Base-by-base conservation (phyloP, 30 jellyfish, hydroid and myxozoan genomes). In the Pseudorhiza aurosa region DNA sequence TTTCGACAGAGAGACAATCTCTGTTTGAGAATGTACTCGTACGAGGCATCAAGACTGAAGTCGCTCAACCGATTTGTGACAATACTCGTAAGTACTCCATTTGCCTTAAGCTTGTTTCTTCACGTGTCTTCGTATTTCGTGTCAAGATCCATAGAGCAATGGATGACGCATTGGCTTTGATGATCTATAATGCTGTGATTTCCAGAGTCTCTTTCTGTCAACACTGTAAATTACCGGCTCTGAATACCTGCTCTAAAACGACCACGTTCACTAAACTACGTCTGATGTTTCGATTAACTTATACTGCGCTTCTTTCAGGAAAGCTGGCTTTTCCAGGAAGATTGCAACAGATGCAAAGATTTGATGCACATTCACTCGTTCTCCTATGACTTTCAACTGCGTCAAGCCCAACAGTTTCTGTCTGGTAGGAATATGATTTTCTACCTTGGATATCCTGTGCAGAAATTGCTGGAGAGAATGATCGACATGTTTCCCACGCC, bases 391-490 rank as follows among this genome's bases (percentile, higher is more conserved):
- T 82, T 93, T 45, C 99, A 93, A 32, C 73, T 93, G 49, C 90
- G 99, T 3, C 96, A 85, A 65, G 85, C 89, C 9, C 97, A 93
- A 65, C 94, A 79, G 67, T 95, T 77, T 56, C 65, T 93, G 30
- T 80, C 97, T 1, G 99, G 99, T 0, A 58, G 97, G 63, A 97
- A 83, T 49, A 81, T 88, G 81, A 75, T 82, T 14, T 93, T 93
- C 29, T 83, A 81, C 21, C 93, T 87, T 17, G 95, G 91, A 5
- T 93, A 93, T 75, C 94, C 96, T 10, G 97, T 93, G 17, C 95
- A 93, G 74, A 65, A 67, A 35, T 51, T 93, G 37, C 72, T 93
- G 55, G 84, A 71, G 29, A 63, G 81, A 8, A 81, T 93, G 72
- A 67, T 85, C 28, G 79, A 82, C 1, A 94, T 67, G 1, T 87